These are phyloP conservation scores for Rhegmatorhina hoffmannsi DNA, from an alignment of 2,113 vertebrate species.

Conservation along the genomic window DNA sequence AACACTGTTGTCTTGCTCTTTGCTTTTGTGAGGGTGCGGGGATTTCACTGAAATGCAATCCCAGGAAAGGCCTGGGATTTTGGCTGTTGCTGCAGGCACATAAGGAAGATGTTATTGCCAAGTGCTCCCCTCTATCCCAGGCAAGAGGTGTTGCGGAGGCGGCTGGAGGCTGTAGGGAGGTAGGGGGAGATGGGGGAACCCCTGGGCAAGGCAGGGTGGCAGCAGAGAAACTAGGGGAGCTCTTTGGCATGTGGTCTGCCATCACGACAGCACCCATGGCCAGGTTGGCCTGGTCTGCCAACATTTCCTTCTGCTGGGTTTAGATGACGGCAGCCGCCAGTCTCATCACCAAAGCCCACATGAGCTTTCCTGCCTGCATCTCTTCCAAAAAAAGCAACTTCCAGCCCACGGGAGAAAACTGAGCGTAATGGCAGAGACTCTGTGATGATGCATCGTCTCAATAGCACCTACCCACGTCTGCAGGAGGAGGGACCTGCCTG, in stretches of 20 bases:
- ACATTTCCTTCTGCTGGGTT: background rate
- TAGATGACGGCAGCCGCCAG: background rate
- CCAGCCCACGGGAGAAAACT: conserved; percentile 18
- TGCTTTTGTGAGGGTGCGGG: background rate
- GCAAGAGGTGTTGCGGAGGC: background rate
- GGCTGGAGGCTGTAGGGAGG: background rate
- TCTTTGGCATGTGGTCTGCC: background rate
- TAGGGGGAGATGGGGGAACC: background rate
- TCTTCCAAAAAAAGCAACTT: conserved; percentile 52
- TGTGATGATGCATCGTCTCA: background rate
- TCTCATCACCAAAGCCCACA: background rate
- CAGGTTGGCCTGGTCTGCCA: background rate
- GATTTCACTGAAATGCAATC: background rate
- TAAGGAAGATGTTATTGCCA: conserved; percentile 14
- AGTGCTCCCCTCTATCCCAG: background rate
- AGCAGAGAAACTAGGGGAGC: background rate
- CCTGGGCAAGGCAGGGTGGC: background rate
- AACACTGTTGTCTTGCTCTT: background rate
- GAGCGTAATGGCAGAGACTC: background rate
- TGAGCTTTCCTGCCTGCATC: conserved; percentile 8
- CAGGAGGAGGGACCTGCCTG: background rate
- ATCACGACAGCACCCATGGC: background rate
- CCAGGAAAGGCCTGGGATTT: background rate
- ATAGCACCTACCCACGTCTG: background rate
- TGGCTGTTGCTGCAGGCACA: background rate